These are phyloP conservation scores for Hydropsyche tenuis DNA, from an alignment of 1,140 invertebrate species.

Conservation along the genomic window DNA sequence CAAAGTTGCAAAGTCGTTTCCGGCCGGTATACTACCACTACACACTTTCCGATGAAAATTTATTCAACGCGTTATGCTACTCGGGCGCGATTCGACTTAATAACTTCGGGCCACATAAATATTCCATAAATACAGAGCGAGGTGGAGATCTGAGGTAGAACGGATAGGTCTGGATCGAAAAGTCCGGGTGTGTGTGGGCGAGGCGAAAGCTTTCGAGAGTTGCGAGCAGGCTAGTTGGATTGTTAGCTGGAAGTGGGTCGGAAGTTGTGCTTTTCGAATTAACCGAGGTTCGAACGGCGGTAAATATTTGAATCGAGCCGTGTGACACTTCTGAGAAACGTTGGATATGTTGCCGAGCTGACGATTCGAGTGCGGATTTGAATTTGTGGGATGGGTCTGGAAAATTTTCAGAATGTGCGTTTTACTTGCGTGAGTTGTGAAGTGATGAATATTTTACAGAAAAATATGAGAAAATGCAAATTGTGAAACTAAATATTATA, in stretches of 20 bases:
- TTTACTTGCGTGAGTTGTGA: too few relatives aligned
- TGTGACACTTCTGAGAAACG: background rate
- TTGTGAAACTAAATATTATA: too few relatives aligned
- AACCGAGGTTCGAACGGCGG: slow-evolving; percentile 30
- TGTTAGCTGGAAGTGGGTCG: slow-evolving; percentile 40
- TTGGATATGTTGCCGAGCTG: too few relatives aligned
- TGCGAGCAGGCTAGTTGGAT: slow-evolving; percentile 20
- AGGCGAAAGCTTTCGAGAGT: background rate
- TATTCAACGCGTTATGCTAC: slow-evolving; percentile 48
- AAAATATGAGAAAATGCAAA: too few relatives aligned
- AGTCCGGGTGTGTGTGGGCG: background rate
- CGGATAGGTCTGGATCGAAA: background rate
- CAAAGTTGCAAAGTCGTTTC: slow-evolving; percentile 44
- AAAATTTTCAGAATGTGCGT: too few relatives aligned
- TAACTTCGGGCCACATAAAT: slow-evolving; percentile 46
- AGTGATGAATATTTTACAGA: too few relatives aligned
- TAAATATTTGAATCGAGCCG: slow-evolving; percentile 30
- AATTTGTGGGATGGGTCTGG: too few relatives aligned
- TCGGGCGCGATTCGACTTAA: slow-evolving; percentile 46
- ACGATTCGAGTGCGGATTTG: too few relatives aligned
- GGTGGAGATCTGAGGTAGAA: background rate
- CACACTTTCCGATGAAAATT: slow-evolving; percentile 48
- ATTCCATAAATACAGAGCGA: slow-evolving; percentile 40
- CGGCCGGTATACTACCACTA: background rate
- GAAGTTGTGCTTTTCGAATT: slow-evolving; percentile 35